Evolutionary conservation across 2,888 invertebrate species (phyloP), one percentile per base, ranked within the genome.

Genomic region (Tachina grossa): DNA sequence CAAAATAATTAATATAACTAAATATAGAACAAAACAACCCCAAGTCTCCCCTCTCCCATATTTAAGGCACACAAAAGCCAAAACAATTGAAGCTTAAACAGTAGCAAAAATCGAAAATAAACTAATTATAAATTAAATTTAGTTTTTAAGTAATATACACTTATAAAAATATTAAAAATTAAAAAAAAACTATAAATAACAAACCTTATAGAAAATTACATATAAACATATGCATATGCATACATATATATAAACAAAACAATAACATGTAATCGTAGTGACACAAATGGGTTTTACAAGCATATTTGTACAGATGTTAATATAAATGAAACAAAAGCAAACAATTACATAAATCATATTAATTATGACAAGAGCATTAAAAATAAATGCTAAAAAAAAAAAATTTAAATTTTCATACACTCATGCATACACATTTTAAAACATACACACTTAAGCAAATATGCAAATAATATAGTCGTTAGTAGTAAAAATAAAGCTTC

Each of bases 111-210:
- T 1, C 11, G 14, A 49, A 57, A 39, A 19, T 65, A 79, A 63
- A 74, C 13, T 19, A 11, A 51, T 49, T 51, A 10, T 41, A 19
- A 66, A 74, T 19, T 31, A 9, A 57, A 51, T 51, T 51, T 72
- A 80, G 49, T 51, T 72, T 47, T 4, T 80, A 74, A 51, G 49
- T n/a, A 57, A 59, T 57, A 55, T 45, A 74, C 31, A 71, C n/a
- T 45, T 53, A 47, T 19, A 69, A 53, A 63, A 8, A 69, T 39
- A 61, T 9, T 11, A 57, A 16, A 11, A 47, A 59, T 9, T 14
- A 59, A 57, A 22, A 14, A 47, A 2, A 31, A 31, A 31, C 6
- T 31, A 31, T 14, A 49, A 61, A 39, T 51, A 41, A 61, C 6
- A 74, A 49, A 74, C 19, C 5, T 41, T 53, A 68, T 39, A 77